phyloP scores from a whole-genome alignment of 2,888 invertebrate species.

The Priocnemis perturbator region DNA sequence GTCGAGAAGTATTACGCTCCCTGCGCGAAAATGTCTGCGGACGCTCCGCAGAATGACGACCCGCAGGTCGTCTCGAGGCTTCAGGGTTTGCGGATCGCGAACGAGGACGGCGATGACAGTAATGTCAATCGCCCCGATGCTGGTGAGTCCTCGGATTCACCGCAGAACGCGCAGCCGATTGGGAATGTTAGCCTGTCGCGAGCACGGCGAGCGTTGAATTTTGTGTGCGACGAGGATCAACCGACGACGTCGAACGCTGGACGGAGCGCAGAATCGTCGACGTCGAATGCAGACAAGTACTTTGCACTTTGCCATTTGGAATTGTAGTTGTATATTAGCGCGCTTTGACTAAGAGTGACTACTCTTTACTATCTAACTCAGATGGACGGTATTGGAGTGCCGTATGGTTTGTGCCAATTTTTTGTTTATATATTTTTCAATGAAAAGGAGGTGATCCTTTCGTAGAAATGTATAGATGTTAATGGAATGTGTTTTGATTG shows the following conservation, averaged over 20 bases:
- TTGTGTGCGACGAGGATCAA: slow-evolving; percentile 65
- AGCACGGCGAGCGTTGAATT: slow-evolving; percentile 62
- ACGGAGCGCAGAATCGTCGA: slow-evolving; percentile 56
- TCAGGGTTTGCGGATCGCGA: slow-evolving; percentile 56
- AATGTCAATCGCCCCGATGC: slow-evolving; percentile 16
- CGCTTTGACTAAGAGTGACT: neutral
- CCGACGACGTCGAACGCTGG: slow-evolving; percentile 52
- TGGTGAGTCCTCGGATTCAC: slow-evolving; percentile 51
- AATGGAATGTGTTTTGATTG: no score
- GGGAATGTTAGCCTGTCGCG: slow-evolving; percentile 60
- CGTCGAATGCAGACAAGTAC: slow-evolving; percentile 61
- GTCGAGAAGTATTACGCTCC: slow-evolving; percentile 46
- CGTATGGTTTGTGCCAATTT: neutral
- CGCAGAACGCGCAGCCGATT: slow-evolving; percentile 63
- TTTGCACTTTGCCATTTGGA: slow-evolving; percentile 14
- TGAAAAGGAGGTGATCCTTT: no score
- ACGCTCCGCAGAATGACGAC: slow-evolving; percentile 57
- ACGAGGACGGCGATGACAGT: slow-evolving; percentile 47
- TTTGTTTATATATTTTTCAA: no score
- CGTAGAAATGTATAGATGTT: no score
- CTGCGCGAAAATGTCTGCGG: slow-evolving; percentile 65
- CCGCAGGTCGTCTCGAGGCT: slow-evolving; percentile 58
- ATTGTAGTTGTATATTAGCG: neutral
- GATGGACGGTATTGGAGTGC: no score
- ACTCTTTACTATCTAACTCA: no score